Base-by-base conservation (phyloP, 2,113 vertebrate genomes). In the Xenopus borealis region DNA sequence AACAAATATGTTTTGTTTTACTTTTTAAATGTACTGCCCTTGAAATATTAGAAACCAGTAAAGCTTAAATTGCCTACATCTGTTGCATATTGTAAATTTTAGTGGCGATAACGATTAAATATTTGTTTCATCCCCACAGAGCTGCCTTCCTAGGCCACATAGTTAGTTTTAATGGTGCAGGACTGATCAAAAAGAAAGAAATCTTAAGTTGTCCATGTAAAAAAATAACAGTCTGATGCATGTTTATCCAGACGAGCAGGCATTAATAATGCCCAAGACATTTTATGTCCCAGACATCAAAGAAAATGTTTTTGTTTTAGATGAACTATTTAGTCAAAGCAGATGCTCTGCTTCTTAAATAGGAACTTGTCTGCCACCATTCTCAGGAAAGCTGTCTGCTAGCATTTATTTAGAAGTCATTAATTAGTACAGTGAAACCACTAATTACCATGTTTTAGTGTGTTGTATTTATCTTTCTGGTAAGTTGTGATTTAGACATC, bases 331-430 rank as follows among this genome's bases (percentile, higher is more conserved):
- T 86, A 86, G 62, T 83, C 63, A 79, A 73, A 50, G 69, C 72
- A 78, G 59, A 79, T 82, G 80, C 55, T 82, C 27, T 62, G 65
- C 47, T 82, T 85, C 71, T 71, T 33, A 64, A 79, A 62, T 20
- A 46, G 70, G 62, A 46, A 78, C 57, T 58, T 69, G 19, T 44
- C 81, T 75, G 66, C 76, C 75, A 81, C 30, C 75, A 79, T 1
- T 27, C 0, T 1, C 53, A 47, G 50, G 79, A 83, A 79, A 78
- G 57, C 75, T 86, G 80, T 84, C 72, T 81, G 75, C 65, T 79
- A 81, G 72, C 72, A 77, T 85, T 83, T 81, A 81, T 80, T 84
- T 45, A 85, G 73, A 82, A 80, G 17, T 78, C 81, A 65, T 79
- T 84, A 79, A 80, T 12, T 18, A 68, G 10, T 52, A 68, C 0